A percentile compares a stretch with the other conserved stretches of the same genome.
Evolutionary conservation across 2,888 invertebrate genomes (phyloP).

Genomic region (Diabrotica balteata): DNA sequence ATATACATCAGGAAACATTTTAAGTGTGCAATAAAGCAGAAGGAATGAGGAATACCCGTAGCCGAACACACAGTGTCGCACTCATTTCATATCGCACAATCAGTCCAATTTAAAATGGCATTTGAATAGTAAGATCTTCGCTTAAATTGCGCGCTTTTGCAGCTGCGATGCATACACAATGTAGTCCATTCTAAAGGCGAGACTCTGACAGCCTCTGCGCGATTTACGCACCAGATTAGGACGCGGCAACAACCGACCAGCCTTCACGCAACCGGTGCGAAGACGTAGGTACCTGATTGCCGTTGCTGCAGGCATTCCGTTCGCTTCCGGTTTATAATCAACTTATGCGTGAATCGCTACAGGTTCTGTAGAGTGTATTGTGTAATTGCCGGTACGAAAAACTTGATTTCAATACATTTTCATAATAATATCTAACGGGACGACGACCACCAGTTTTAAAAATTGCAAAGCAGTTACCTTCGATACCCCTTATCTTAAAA

Average conservation of each 20-base stretch:
- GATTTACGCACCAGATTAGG: slow-evolving; percentile 31
- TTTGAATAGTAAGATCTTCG: slow-evolving; percentile 47
- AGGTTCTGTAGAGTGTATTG: too few relatives aligned
- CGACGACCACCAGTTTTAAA: too few relatives aligned
- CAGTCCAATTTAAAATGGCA: slow-evolving; percentile 58
- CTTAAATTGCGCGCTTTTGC: slow-evolving; percentile 18
- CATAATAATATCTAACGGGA: too few relatives aligned
- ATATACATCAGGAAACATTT: neutral
- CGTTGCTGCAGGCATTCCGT: neutral
- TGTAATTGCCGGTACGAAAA: too few relatives aligned
- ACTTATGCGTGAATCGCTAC: too few relatives aligned
- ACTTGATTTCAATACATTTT: too few relatives aligned
- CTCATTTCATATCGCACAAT: slow-evolving; percentile 55
- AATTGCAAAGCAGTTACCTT: too few relatives aligned
- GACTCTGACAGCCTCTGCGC: slow-evolving; percentile 20
- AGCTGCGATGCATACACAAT: slow-evolving; percentile 25
- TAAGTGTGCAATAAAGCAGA: slow-evolving; percentile 7
- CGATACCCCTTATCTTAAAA: too few relatives aligned
- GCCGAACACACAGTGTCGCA: slow-evolving; percentile 15
- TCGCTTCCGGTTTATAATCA: slow-evolving; percentile 5
- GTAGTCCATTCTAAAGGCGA: slow-evolving; percentile 19
- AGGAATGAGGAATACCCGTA: slow-evolving; percentile 9
- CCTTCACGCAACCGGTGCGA: slow-evolving; percentile 24
- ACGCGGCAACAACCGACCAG: slow-evolving; percentile 12
- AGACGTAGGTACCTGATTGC: slow-evolving; percentile 1